phyloP scores from a whole-genome alignment of 2,888 invertebrate genomes.

The Phania funesta region DNA sequence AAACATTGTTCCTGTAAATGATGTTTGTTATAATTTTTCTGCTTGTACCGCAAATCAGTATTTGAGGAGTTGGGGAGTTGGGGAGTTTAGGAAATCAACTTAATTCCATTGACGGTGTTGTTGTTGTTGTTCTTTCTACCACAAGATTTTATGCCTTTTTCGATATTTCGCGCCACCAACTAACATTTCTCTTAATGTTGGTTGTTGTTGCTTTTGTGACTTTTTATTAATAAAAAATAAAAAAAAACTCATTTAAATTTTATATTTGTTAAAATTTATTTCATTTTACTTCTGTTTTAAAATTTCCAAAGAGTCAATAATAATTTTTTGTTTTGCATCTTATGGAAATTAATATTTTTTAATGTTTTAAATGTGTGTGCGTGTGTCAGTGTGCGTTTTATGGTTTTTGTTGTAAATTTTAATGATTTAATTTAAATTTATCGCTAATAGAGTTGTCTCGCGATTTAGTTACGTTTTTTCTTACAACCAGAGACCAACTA shows the following conservation, averaged over 20 bases:
- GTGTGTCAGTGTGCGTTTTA: background rate
- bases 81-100: conserved; percentile 57
- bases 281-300: conserved; percentile 41
- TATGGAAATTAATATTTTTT: conserved; percentile 26
- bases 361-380: background rate
- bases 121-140: background rate
- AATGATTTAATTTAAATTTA: conserved; percentile 54
- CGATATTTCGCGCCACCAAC: conserved; percentile 59
- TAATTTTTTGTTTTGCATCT: conserved; percentile 40
- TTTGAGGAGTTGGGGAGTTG: conserved; percentile 66
- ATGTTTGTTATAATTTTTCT: conserved; percentile 23
- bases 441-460: conserved; percentile 58
- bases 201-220: background rate
- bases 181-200: conserved; percentile 47
- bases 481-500: conserved; percentile 1
- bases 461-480: conserved; percentile 32
- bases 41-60: conserved; percentile 54
- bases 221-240: background rate
- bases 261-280: conserved; percentile 45
- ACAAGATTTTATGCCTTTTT: conserved; percentile 11
- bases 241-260: conserved; percentile 57
- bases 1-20: no score
- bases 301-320: conserved; percentile 42
- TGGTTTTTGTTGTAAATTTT: background rate
- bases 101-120: conserved; percentile 1